phyloP scores from a whole-genome alignment of 1,140 invertebrate species.

The Piezodorus guildinii region DNA sequence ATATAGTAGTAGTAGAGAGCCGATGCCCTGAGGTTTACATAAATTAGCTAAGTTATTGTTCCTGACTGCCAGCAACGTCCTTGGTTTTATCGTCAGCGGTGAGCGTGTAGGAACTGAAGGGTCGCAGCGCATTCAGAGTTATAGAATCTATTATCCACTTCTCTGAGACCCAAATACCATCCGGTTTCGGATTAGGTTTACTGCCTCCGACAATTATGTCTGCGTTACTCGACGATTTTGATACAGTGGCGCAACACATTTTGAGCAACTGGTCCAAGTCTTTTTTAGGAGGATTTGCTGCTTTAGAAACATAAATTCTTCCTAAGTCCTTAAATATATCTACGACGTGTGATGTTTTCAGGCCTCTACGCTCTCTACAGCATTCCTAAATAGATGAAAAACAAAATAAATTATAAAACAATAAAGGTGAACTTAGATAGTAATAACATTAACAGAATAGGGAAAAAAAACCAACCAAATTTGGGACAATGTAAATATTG shows the following conservation, averaged over 20 bases:
- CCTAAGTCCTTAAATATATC: slow-evolving; percentile 39
- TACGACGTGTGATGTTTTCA: slow-evolving; percentile 36
- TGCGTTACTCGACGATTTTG: slow-evolving; percentile 33
- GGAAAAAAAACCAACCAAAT: no score
- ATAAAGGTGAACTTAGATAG: no score
- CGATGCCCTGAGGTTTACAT: no score
- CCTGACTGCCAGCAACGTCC: no score
- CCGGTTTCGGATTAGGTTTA: slow-evolving; percentile 23
- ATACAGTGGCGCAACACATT: slow-evolving; percentile 37
- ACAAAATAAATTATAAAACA: slow-evolving; percentile 17
- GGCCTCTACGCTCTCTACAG: slow-evolving; percentile 38
- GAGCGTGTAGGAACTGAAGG: background rate
- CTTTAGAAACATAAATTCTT: slow-evolving; percentile 35
- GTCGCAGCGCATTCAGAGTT: slow-evolving; percentile 1
- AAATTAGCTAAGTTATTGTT: no score
- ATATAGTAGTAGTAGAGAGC: no score
- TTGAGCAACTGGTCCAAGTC: slow-evolving; percentile 38
- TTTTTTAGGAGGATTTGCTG: slow-evolving; percentile 31
- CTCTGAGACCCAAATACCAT: slow-evolving; percentile 34
- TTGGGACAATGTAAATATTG: no score
- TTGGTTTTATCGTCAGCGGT: no score
- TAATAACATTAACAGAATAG: no score
- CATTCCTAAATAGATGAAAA: slow-evolving; percentile 34
- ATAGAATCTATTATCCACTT: slow-evolving; percentile 39
- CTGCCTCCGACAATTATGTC: slow-evolving; percentile 37